phyloP scores from a whole-genome alignment of 2,888 invertebrate genomes.

The Macrosiphum euphorbiae region DNA sequence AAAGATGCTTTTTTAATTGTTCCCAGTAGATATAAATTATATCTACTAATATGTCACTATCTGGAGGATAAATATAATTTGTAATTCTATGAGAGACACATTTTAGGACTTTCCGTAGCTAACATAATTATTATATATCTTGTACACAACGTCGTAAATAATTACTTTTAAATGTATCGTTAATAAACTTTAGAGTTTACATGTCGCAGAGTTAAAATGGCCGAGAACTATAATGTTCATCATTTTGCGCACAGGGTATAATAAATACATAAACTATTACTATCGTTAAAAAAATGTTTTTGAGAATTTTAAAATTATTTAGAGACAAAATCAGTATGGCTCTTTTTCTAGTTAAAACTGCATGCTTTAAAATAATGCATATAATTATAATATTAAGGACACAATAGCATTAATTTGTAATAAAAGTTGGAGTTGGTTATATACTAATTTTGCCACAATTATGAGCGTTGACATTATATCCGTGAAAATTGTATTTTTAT shows the following conservation, averaged over 20 bases:
- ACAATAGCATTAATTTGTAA: not conserved
- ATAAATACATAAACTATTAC: not conserved
- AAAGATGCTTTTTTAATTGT: too few species aligned
- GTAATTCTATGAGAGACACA: too few species aligned
- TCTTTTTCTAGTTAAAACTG: not conserved
- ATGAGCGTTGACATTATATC: not conserved
- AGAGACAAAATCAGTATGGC: not conserved
- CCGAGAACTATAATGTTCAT: too few species aligned
- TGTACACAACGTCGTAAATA: too few species aligned
- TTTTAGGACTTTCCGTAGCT: too few species aligned
- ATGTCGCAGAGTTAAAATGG: too few species aligned
- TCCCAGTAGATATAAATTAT: too few species aligned
- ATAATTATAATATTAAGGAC: not conserved
- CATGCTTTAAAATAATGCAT: not conserved
- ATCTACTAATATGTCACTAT: too few species aligned
- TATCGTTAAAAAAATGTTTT: not conserved
- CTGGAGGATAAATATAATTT: too few species aligned
- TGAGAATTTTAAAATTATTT: not conserved
- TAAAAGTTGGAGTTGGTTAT: not conserved
- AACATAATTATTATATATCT: too few species aligned
- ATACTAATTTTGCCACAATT: not conserved
- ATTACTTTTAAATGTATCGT: too few species aligned
- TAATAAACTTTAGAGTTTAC: too few species aligned
- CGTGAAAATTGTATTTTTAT: not conserved
- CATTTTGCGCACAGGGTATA: not conserved